phyloP scores from a whole-genome alignment of 2,113 vertebrate genomes.

The Eonycteris spelaea region DNA sequence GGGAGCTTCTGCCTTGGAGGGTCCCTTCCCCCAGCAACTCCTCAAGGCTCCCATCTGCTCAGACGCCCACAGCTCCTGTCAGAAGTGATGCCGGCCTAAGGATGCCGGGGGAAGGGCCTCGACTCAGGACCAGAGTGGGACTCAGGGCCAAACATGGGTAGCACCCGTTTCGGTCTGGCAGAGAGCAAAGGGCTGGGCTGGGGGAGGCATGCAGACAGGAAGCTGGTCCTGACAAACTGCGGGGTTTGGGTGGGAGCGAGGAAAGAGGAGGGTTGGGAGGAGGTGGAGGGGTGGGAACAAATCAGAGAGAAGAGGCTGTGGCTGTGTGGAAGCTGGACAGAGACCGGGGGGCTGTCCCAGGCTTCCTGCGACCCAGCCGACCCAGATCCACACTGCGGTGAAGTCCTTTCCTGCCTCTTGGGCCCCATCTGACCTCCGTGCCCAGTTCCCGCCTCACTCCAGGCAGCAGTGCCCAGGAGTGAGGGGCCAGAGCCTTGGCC shows the following conservation, averaged over 20 bases:
- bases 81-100: constrained; percentile 14
- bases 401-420: not conserved
- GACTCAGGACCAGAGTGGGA: not conserved
- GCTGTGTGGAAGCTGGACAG: not conserved
- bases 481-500: not conserved
- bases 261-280: not conserved
- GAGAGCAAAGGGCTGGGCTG: not conserved
- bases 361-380: not conserved
- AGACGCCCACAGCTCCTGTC: constrained; percentile 48
- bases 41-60: constrained; percentile 54
- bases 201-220: not conserved
- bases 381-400: not conserved
- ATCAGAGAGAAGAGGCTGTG: not conserved
- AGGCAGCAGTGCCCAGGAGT: not conserved
- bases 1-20: constrained; percentile 46
- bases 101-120: not conserved
- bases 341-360: not conserved
- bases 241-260: not conserved
- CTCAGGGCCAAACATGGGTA: not conserved
- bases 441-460: not conserved
- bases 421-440: not conserved
- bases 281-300: not conserved
- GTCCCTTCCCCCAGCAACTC: not conserved
- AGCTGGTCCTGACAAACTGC: not conserved
- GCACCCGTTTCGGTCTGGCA: not conserved